Evolutionary conservation across 2,113 vertebrate species (phyloP).

Genomic region (Tonatia bakeri): DNA sequence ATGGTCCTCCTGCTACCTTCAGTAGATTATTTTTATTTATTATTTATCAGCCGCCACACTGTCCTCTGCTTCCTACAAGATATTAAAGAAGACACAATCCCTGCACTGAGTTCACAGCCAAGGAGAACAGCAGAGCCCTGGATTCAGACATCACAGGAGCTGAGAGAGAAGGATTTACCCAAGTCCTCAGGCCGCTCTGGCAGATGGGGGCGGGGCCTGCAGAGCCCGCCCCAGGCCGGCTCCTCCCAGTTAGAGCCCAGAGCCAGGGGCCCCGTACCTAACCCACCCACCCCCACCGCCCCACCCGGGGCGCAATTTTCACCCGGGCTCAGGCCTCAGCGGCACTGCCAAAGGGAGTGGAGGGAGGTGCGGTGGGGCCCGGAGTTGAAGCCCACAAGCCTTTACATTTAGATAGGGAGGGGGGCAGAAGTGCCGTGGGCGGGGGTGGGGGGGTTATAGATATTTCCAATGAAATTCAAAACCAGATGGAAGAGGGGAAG

Average conservation of each 20-base stretch:
- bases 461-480: slow-evolving; percentile 24
- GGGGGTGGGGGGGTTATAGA: background rate
- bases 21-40: slow-evolving; percentile 73
- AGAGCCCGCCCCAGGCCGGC: background rate
- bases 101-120: slow-evolving; percentile 42
- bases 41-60: slow-evolving; percentile 72
- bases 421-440: no score
- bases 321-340: background rate
- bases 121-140: slow-evolving; percentile 38
- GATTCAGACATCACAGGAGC: slow-evolving; percentile 1
- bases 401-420: background rate
- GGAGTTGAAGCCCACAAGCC: background rate
- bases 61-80: slow-evolving; percentile 58
- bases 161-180: background rate
- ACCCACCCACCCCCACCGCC: no score
- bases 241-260: background rate
- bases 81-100: slow-evolving; percentile 63
- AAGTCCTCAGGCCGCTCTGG: background rate
- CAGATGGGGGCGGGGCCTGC: background rate
- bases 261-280: background rate
- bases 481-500: background rate
- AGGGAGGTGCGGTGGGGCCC: rapidly evolving
- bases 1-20: slow-evolving; percentile 51
- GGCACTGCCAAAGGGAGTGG: background rate
- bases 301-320: background rate